A percentile compares a stretch with the other conserved stretches of the same genome.
These are phyloP conservation scores for Micromussa lordhowensis DNA, from an alignment of 92 coral and sea anemone species.

Conservation along the genomic window DNA sequence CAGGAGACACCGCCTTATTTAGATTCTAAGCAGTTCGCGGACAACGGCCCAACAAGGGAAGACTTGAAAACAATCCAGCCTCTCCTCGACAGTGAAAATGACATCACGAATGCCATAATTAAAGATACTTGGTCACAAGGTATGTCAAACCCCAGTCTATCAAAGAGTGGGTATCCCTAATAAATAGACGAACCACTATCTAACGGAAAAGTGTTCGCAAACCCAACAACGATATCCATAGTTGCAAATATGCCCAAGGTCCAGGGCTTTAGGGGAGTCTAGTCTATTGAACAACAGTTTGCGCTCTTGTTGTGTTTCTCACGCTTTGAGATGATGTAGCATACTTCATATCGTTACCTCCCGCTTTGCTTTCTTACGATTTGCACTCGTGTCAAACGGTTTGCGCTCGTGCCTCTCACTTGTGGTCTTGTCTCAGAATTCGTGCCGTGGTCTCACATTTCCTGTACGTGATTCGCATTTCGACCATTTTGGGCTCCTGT, in stretches of 20 bases:
- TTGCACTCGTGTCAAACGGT: not conserved
- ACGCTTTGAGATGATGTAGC: not conserved
- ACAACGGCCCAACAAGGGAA: conserved; percentile 38
- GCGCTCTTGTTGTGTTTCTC: not conserved
- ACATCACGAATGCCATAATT: conserved; percentile 33
- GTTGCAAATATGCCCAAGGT: too few relatives aligned
- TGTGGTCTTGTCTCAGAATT: too few relatives aligned
- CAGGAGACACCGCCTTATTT: conserved; percentile 26
- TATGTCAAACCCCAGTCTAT: not conserved
- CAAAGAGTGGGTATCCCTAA: not conserved
- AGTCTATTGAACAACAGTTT: too few relatives aligned
- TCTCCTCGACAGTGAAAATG: conserved; percentile 35
- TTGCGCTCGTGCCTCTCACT: not conserved
- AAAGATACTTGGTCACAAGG: conserved; percentile 42
- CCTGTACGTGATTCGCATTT: too few relatives aligned
- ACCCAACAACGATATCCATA: too few relatives aligned
- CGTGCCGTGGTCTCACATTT: not conserved
- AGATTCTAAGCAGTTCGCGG: conserved; percentile 28
- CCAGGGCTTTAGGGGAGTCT: too few relatives aligned
- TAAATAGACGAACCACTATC: not conserved
- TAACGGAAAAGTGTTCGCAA: too few relatives aligned
- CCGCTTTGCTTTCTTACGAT: not conserved
- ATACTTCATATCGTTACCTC: too few relatives aligned
- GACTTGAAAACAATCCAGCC: conserved; percentile 40
- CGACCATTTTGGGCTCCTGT: not conserved